phyloP scores from a whole-genome alignment of 2,797 vertebrate species.

The Cynodonichthys magdalenae region DNA sequence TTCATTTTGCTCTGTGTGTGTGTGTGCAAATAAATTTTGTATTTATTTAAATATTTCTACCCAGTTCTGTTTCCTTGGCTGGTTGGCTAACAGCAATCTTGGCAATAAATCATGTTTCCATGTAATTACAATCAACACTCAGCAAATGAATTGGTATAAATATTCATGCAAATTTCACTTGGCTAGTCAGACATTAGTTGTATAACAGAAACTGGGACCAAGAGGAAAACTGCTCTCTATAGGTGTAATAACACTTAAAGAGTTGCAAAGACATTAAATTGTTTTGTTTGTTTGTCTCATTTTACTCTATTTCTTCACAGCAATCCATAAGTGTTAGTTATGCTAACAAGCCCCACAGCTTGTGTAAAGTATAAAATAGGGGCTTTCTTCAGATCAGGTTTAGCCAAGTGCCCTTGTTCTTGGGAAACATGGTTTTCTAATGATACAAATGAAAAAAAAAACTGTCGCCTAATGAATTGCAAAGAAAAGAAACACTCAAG shows the following conservation, averaged over 20 bases:
- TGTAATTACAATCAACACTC: constrained; percentile 86
- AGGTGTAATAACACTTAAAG: constrained; percentile 73
- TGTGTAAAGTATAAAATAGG: constrained; percentile 37
- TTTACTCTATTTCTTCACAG: constrained; percentile 20
- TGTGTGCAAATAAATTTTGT: constrained; percentile 41
- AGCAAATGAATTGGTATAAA: constrained; percentile 83
- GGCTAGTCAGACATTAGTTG: constrained; percentile 83
- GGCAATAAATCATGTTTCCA: constrained; percentile 83
- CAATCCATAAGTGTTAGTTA: constrained; percentile 55
- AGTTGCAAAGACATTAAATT: constrained; percentile 66
- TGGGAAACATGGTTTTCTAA: constrained; percentile 66
- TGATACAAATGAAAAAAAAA: constrained; percentile 64
- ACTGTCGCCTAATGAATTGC: constrained; percentile 66
- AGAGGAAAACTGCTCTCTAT: constrained; percentile 61
- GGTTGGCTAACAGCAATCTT: constrained; percentile 75
- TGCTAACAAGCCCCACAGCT: constrained; percentile 54
- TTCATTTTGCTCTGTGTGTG: constrained; percentile 19
- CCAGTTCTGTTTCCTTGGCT: constrained; percentile 62
- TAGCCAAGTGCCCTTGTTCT: constrained; percentile 42
- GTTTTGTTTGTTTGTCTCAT: constrained; percentile 43
- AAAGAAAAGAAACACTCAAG: constrained; percentile 48
- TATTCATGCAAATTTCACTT: constrained; percentile 83
- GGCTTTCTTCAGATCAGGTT: constrained; percentile 62
- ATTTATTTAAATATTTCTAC: constrained; percentile 71
- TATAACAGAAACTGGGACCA: constrained; percentile 78